A percentile compares a stretch with the other conserved stretches of the same genome.
Conservation (phyloP, 2,113 vertebrate species). For the Regulus satrapa region DNA sequence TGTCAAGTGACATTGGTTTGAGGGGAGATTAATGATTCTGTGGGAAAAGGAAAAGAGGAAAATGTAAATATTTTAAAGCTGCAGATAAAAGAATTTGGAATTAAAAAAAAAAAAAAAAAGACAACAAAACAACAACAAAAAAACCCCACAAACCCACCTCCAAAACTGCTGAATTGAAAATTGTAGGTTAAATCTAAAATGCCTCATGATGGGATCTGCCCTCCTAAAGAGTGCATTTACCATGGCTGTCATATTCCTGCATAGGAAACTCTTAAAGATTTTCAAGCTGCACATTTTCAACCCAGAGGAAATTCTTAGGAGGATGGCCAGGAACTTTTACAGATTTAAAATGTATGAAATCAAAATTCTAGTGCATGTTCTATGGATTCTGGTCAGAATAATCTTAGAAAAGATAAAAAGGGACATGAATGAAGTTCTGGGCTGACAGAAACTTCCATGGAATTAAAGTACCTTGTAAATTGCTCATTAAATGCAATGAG, state of each 20-base stretch:
- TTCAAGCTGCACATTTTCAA: not conserved
- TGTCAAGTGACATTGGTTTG: not conserved
- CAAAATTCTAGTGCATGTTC: not conserved
- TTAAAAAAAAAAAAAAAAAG: not conserved
- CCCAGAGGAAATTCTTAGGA: not conserved
- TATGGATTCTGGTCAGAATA: not conserved
- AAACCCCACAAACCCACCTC: too few species aligned
- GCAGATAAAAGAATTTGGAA: fast-evolving
- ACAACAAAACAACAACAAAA: too few species aligned
- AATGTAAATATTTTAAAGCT: not conserved
- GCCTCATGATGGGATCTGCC: not conserved
- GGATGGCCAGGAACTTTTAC: not conserved
- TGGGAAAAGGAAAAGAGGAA: not conserved
- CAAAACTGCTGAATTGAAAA: not conserved
- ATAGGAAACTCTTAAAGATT: not conserved
- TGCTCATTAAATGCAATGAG: not conserved
- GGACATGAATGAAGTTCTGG: not conserved
- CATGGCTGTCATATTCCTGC: not conserved
- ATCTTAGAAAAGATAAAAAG: not conserved
- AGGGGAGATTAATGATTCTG: not conserved
- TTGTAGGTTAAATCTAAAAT: not conserved
- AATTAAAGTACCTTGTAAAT: not conserved
- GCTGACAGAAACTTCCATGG: not conserved
- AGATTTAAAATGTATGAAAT: not conserved
- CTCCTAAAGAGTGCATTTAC: not conserved